A percentile compares a stretch with the other conserved stretches of the same genome.
phyloP scores from a whole-genome alignment of 2,113 vertebrate genomes.

The Myrmecobius fasciatus region DNA sequence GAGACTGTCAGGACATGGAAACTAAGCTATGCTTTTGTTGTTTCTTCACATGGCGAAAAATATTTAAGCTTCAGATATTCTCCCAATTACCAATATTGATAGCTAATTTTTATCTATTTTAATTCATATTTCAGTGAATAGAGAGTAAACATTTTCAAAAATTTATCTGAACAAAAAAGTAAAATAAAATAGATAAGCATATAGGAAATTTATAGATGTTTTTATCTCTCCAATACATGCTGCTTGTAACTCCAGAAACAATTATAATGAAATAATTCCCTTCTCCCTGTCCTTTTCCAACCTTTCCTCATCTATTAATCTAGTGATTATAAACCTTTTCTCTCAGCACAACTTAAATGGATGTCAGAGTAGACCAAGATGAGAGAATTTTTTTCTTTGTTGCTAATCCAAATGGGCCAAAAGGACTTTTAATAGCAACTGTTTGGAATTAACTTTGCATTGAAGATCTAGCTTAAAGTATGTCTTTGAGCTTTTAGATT shows the following conservation, averaged over 20 bases:
- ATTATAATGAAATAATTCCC: slow-evolving; percentile 39
- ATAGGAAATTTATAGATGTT: neutral
- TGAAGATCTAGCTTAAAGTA: neutral
- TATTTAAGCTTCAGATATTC: neutral
- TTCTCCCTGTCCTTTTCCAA: neutral
- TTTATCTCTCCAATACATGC: neutral
- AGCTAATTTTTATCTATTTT: neutral
- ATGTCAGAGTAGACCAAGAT: slow-evolving; percentile 24
- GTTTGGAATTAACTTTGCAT: neutral
- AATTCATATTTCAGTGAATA: slow-evolving; percentile 17
- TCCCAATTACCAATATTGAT: neutral
- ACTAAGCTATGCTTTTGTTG: neutral
- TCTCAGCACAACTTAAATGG: slow-evolving; percentile 18
- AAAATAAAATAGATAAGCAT: neutral
- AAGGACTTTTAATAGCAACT: neutral
- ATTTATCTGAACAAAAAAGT: slow-evolving; percentile 5
- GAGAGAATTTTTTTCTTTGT: slow-evolving; percentile 20
- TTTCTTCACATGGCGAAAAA: neutral
- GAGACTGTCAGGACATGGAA: neutral
- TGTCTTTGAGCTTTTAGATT: slow-evolving; percentile 1
- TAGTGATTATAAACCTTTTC: slow-evolving; percentile 28
- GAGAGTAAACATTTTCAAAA: slow-evolving; percentile 43
- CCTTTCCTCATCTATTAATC: neutral
- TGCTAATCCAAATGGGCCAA: neutral
- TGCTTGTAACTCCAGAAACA: slow-evolving; percentile 1